Conservation (phyloP, 1,140 invertebrate species). For the Sipha flava region DNA sequence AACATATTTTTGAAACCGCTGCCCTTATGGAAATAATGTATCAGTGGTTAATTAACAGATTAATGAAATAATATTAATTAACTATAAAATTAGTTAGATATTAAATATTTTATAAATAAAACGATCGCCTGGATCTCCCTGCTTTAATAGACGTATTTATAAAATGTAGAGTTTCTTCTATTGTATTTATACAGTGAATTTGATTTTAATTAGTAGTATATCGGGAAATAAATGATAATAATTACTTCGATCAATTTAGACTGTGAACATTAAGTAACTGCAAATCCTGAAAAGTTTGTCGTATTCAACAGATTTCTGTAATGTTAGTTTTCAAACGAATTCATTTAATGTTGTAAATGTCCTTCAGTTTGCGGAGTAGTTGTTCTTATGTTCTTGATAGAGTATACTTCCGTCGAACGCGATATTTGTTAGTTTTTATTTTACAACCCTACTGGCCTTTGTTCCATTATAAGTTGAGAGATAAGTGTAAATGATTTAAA, state of each 20-base stretch:
- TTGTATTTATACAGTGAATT: too few relatives aligned
- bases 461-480: background rate
- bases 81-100: too few relatives aligned
- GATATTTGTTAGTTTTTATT: background rate
- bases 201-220: too few relatives aligned
- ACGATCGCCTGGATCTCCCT: too few relatives aligned
- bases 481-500: background rate
- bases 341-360: background rate
- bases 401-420: background rate
- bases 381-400: background rate
- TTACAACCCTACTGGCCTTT: background rate
- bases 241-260: background rate
- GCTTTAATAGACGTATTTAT: too few relatives aligned
- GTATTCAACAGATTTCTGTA: background rate
- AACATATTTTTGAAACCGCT: too few relatives aligned
- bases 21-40: too few relatives aligned
- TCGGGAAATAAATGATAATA: too few relatives aligned
- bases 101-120: too few relatives aligned
- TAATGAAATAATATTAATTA: too few relatives aligned
- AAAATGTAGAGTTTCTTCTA: too few relatives aligned
- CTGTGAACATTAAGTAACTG: background rate
- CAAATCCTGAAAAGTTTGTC: background rate
- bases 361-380: background rate
- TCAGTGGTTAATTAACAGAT: too few relatives aligned
- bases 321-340: background rate